Evolutionary conservation across 2,888 invertebrate genomes (phyloP).

Genomic region (Dynastes hyllus): DNA sequence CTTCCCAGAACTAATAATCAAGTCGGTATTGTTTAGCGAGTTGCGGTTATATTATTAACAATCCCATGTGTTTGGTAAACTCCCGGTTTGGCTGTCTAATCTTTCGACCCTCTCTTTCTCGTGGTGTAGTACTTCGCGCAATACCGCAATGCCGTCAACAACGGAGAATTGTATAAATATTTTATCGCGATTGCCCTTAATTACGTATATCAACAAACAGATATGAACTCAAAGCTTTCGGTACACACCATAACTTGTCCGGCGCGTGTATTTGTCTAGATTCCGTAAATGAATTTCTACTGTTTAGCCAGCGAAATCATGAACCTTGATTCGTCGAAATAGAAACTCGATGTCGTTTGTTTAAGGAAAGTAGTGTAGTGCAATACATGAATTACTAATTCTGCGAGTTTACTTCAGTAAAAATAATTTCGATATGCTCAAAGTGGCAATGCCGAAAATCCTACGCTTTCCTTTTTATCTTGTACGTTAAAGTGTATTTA

Average conservation of each 20-base stretch:
- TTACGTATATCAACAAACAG: conserved; percentile 21
- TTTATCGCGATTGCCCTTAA: conserved; percentile 30
- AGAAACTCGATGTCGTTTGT: too few relatives aligned
- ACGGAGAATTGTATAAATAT: conserved; percentile 22
- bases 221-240: background rate
- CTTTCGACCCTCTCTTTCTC: conserved; percentile 22
- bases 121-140: background rate
- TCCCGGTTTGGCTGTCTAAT: conserved; percentile 28
- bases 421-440: too few relatives aligned
- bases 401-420: too few relatives aligned
- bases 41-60: conserved; percentile 36
- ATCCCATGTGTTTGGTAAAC: conserved; percentile 36
- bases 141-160: conserved; percentile 22
- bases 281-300: background rate
- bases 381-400: too few relatives aligned
- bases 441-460: too few relatives aligned
- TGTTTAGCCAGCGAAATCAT: background rate
- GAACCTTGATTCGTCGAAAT: too few relatives aligned
- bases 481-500: too few relatives aligned
- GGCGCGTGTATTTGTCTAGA: background rate
- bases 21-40: conserved; percentile 38
- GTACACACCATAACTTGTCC: conserved; percentile 7
- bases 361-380: too few relatives aligned
- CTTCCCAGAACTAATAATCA: conserved; percentile 30
- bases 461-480: too few relatives aligned